phyloP scores from a whole-genome alignment of 2,797 vertebrate species.

The Hirundo rustica region DNA sequence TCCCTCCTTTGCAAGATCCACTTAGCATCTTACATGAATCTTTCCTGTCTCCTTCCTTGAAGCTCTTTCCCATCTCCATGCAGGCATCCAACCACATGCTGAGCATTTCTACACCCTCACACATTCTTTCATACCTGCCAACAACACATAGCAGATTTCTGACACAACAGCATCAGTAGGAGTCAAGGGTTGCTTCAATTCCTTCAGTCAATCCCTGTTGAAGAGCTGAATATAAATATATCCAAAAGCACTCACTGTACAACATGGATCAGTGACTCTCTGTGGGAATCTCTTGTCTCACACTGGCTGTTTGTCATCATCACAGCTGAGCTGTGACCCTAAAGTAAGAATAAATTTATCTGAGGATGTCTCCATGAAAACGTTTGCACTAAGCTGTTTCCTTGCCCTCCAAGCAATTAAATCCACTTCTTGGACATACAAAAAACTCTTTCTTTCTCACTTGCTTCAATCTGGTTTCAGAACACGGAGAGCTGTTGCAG shows the following conservation, averaged over 20 bases:
- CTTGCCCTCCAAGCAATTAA: neutral
- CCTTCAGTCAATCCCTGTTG: neutral
- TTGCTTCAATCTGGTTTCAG: neutral
- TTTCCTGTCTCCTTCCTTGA: neutral
- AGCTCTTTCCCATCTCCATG: neutral
- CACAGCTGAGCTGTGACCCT: neutral
- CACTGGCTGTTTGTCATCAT: neutral
- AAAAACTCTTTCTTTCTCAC: neutral
- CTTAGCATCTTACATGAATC: neutral
- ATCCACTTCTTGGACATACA: neutral
- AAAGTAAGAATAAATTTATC: neutral
- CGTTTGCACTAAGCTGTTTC: neutral
- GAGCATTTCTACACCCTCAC: neutral
- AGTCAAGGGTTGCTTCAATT: neutral
- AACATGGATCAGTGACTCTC: neutral
- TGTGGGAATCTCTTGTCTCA: neutral
- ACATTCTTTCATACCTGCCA: neutral
- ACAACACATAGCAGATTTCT: neutral
- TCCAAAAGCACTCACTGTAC: neutral
- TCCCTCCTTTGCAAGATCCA: neutral
- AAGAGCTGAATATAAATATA: neutral
- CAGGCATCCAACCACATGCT: neutral
- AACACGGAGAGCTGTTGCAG: neutral
- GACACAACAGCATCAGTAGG: neutral
- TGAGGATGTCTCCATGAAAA: neutral